Conservation (phyloP, 2,888 invertebrate genomes). For the Callyntrura guangdongensis region DNA sequence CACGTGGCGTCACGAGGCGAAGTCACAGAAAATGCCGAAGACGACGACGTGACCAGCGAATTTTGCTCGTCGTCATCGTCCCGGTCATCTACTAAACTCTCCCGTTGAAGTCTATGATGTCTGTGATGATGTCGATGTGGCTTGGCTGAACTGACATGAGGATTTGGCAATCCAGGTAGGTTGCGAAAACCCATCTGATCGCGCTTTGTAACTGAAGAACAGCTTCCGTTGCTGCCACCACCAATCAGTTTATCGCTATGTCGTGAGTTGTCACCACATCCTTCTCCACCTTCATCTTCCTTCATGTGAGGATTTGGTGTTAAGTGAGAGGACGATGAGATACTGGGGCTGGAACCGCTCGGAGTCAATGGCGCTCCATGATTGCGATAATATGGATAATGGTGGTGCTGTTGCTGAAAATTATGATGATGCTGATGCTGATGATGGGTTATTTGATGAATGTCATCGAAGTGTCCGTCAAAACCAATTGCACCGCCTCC, state of each 20-base stretch:
- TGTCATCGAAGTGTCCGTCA: slow-evolving; percentile 68
- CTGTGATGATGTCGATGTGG: slow-evolving; percentile 70
- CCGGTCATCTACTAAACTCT: slow-evolving; percentile 65
- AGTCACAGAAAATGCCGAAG: slow-evolving; percentile 69
- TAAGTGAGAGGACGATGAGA: slow-evolving; percentile 68
- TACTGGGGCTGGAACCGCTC: slow-evolving; percentile 74
- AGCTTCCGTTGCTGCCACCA: slow-evolving; percentile 63
- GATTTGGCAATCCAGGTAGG: slow-evolving; percentile 77
- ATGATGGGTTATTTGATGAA: slow-evolving; percentile 37
- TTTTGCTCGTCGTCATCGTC: slow-evolving; percentile 79
- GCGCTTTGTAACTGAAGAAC: slow-evolving; percentile 66
- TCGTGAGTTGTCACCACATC: slow-evolving; percentile 9
- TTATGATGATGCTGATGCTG: slow-evolving; percentile 16
- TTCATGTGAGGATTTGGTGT: slow-evolving; percentile 67
- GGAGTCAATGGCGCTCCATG: slow-evolving; percentile 72
- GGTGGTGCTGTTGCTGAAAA: slow-evolving; percentile 23
- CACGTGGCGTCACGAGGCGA: slow-evolving; percentile 72
- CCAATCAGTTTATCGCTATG: slow-evolving; percentile 55
- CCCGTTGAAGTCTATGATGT: slow-evolving; percentile 67
- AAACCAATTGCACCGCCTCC: slow-evolving; percentile 64
- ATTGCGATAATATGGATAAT: slow-evolving; percentile 38
- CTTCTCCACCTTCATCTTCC: slow-evolving; percentile 64
- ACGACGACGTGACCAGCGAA: slow-evolving; percentile 77
- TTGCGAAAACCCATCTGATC: slow-evolving; percentile 80
- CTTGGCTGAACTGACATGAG: slow-evolving; percentile 72